Percentiles rank a stretch among this genome's conserved stretches.
These are phyloP conservation scores for Pyrochroa serraticornis DNA, from an alignment of 2,888 invertebrate genomes.

Conservation along the genomic window DNA sequence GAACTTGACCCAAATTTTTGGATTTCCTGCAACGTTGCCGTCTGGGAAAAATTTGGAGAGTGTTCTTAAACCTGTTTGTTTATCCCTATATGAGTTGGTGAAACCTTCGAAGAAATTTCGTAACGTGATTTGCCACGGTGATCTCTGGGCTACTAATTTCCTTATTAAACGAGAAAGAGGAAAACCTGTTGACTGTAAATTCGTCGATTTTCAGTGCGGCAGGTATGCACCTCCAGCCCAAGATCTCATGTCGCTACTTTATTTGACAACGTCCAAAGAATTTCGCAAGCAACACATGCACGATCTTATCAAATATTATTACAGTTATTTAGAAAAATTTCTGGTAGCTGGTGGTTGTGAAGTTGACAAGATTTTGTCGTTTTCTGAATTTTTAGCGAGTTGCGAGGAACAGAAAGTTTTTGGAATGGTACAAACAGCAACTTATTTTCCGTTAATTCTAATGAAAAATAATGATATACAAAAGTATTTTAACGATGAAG, in stretches of 20 bases:
- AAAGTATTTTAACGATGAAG: slow-evolving; percentile 39
- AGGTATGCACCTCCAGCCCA: slow-evolving; percentile 69
- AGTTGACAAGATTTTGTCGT: slow-evolving; percentile 40
- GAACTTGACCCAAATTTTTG: slow-evolving; percentile 43
- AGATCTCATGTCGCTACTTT: slow-evolving; percentile 62
- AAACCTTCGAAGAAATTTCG: slow-evolving; percentile 55
- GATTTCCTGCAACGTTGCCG: slow-evolving; percentile 39
- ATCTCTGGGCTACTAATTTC: slow-evolving; percentile 69
- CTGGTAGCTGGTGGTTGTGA: slow-evolving; percentile 39
- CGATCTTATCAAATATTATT: slow-evolving; percentile 49
- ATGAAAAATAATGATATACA: slow-evolving; percentile 37
- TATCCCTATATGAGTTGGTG: slow-evolving; percentile 42
- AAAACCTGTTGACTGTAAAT: slow-evolving; percentile 43
- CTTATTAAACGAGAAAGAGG: slow-evolving; percentile 44
- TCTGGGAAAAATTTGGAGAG: slow-evolving; percentile 42
- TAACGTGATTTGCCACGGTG: slow-evolving; percentile 67
- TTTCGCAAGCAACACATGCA: slow-evolving; percentile 44
- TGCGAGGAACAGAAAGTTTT: slow-evolving; percentile 50
- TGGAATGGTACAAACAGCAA: slow-evolving; percentile 45
- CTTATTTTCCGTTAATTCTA: slow-evolving; percentile 48
- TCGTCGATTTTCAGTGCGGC: slow-evolving; percentile 55
- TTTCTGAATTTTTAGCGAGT: slow-evolving; percentile 47
- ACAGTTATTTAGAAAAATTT: slow-evolving; percentile 46
- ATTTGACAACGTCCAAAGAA: slow-evolving; percentile 46
- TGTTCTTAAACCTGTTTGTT: slow-evolving; percentile 33